Percentiles rank a stretch among this genome's conserved stretches.
phyloP scores from a whole-genome alignment of 1,140 invertebrate genomes.

The Coelopa frigida region DNA sequence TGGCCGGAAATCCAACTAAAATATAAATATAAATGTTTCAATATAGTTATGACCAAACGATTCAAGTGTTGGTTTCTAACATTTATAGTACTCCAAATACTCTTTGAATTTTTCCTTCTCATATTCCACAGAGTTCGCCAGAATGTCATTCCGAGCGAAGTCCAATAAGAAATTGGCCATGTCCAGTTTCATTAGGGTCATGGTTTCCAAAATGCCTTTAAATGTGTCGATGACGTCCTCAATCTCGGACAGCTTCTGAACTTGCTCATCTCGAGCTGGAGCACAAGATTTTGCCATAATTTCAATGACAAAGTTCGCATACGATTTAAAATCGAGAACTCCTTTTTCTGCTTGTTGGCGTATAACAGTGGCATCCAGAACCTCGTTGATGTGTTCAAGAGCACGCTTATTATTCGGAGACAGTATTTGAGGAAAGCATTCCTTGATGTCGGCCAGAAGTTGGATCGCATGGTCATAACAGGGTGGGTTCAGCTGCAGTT shows the following conservation, averaged over 20 bases:
- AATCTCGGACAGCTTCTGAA: conserved; percentile 66
- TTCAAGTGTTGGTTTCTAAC: conserved; percentile 45
- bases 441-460: conserved; percentile 81
- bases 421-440: conserved; percentile 69
- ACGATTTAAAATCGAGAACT: conserved; percentile 73
- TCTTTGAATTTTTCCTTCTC: conserved; percentile 89
- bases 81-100: conserved; percentile 69
- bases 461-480: conserved; percentile 76
- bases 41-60: not conserved
- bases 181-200: conserved; percentile 89
- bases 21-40: conserved; percentile 6
- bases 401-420: conserved; percentile 78
- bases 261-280: conserved; percentile 85
- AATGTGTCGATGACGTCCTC: conserved; percentile 81
- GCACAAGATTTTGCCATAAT: conserved; percentile 87
- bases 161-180: conserved; percentile 91
- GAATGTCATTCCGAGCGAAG: conserved; percentile 78
- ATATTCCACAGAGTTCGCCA: conserved; percentile 78
- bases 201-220: conserved; percentile 71
- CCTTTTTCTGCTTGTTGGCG: conserved; percentile 80
- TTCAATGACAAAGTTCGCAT: conserved; percentile 79
- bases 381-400: conserved; percentile 75
- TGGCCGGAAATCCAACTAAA: conserved; percentile 60
- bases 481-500: conserved; percentile 75
- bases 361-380: conserved; percentile 79